Base-by-base conservation (phyloP, 2,797 vertebrate genomes). In the Anabacerthia variegaticeps region DNA sequence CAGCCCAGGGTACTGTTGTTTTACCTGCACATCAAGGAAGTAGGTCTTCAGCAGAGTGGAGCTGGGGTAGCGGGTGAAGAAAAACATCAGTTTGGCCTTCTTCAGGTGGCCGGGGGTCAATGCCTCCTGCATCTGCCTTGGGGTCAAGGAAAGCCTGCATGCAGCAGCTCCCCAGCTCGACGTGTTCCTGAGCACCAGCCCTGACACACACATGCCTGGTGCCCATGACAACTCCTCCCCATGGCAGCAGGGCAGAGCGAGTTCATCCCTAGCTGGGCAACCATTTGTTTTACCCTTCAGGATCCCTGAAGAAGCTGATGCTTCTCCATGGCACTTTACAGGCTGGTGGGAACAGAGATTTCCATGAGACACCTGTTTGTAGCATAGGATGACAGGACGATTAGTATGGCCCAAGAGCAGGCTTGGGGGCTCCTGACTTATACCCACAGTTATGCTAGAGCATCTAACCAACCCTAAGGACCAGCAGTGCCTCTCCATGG, bases 81-180 rank as follows among this genome's bases (percentile, higher is more conserved):
- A 99, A 97, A 99, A 99, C 99, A 99, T 99, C 78, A 99, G 97
- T 85, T 99, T 99, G 76, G 99, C 99, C 95, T 99, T 99, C 98
- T 99, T 99, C 98, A 99, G 97, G 97, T 99, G 99, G 85, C 98
- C 97, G 0, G 99, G 99, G n/a, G 98, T 99, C 96, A 99, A 98
- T 2, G 98, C 98, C 95, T 99, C 99, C 98, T 99, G 99, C 96
- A 99, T 98, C 98, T 99, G 96, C 93, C 72, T 94, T 41, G 9
- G 71, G 10, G 98, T 99, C 98, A 98, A 99, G 98, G 98, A 98
- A 97, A 96, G 27, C 27, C 44, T 76, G 39, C 82, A 63, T 2
- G 0, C 8, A 58, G 46, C 68, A 81, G 48, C 46, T 32, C 3
- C 2, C 0, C 0, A 3, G 13, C 72, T 66, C 0, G 0, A 20